Evolutionary conservation across 2,113 vertebrate genomes (phyloP).

Genomic region (Poeciliopsis turrubarensis): DNA sequence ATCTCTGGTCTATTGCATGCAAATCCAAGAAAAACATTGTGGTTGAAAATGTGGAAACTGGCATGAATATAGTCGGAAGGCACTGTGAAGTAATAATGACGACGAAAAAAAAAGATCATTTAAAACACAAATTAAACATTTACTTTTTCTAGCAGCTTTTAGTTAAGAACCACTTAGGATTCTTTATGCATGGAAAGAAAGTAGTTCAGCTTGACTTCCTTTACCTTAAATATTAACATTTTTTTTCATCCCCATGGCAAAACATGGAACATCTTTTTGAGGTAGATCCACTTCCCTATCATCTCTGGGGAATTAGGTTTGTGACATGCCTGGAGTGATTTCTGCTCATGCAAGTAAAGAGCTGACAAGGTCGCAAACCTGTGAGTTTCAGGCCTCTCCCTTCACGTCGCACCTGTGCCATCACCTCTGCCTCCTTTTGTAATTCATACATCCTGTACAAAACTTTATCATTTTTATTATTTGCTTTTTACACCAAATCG

Average conservation of each 20-base stretch:
- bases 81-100: neutral
- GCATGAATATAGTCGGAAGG: neutral
- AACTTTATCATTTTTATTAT: conserved; percentile 19
- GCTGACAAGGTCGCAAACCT: conserved; percentile 48
- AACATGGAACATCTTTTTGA: conserved; percentile 33
- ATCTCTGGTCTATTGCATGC: no score
- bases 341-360: conserved; percentile 44
- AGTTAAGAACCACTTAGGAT: neutral
- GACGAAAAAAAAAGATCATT: no score
- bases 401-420: neutral
- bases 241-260: conserved; percentile 25
- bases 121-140: neutral
- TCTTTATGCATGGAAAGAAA: neutral
- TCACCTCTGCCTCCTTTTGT: neutral
- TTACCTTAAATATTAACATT: conserved; percentile 13
- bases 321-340: conserved; percentile 48
- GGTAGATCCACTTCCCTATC: conserved; percentile 38
- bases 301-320: conserved; percentile 52
- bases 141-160: neutral
- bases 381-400: conserved; percentile 13
- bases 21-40: neutral
- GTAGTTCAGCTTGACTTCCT: conserved; percentile 17
- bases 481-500: conserved; percentile 46
- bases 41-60: neutral
- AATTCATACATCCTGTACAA: conserved; percentile 3